Base-by-base conservation (phyloP, 2,113 vertebrate genomes). In the Peromyscus maniculatus region DNA sequence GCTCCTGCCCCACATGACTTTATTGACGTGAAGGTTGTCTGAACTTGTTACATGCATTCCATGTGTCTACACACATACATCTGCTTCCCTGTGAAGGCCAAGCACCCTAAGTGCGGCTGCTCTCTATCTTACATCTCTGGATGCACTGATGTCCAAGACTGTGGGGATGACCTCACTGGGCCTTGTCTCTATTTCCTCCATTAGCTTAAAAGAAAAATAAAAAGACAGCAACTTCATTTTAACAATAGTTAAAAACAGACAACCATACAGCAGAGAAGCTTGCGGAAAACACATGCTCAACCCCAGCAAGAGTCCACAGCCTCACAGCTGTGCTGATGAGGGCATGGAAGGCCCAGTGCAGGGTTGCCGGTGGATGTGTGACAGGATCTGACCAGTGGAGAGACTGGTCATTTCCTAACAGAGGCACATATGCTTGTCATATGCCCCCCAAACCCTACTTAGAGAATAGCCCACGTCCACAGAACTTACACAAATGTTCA, bases 321-420 rank as follows among this genome's bases (percentile, higher is more conserved):
- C 2, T 5, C 8, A 15, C 8, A 0, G 1, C 10, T 36, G 9
- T 10, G 24, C 11, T 13, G 19, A 26, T 9, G 6, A 86, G 88
- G 15, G 33, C 0, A 0, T 0, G 16, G 46, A 3, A 43, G 39
- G 16, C 28, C 3, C 39, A 33, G 62, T 3, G 7, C 10, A 21
- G 62, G 26, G 62, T 16, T 49, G 39, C 39, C 28, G 4, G 57
- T 21, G 7, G 55, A 33, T 11, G 0, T 11, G 7, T 57, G 67
- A 5, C 46, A 13, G 16, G 64, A 46, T 80, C 52, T 62, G 22
- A 52, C 7, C 12, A 33, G 21, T 28, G 12, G 52, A 28, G 22
- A 39, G 26, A 72, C 36, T 2, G 13, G 39, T 55, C 12, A 22
- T 36, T 62, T 82, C 46, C 82, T 80, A 49, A 57, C 22, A 62